Conservation (phyloP, 2,113 vertebrate genomes). For the Saccopteryx bilineata region DNA sequence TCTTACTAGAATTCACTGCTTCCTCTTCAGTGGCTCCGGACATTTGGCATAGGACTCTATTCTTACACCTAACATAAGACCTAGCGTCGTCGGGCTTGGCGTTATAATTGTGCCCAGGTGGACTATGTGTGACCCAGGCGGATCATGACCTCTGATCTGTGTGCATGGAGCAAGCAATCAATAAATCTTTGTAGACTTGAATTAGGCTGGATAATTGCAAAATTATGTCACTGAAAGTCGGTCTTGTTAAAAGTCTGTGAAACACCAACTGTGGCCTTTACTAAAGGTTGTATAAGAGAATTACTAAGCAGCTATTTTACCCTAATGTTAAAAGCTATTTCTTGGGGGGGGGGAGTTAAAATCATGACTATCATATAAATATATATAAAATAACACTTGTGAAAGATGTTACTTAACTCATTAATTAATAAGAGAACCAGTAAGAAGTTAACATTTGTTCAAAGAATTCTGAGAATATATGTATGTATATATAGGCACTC, state of each 20-base stretch:
- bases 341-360: not conserved
- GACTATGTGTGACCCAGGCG: slow-evolving; percentile 14
- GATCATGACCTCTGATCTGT: slow-evolving; percentile 15
- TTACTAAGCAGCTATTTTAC: slow-evolving; percentile 27
- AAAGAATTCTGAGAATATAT: slow-evolving; percentile 8
- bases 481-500: not conserved
- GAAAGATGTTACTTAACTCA: slow-evolving; percentile 33
- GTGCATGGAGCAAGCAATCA: slow-evolving; percentile 7
- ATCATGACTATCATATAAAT: not conserved
- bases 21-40: slow-evolving; percentile 30
- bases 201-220: slow-evolving; percentile 72
- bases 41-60: slow-evolving; percentile 47
- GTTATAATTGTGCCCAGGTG: slow-evolving; percentile 54
- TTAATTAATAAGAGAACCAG: not conserved
- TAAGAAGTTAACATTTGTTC: slow-evolving; percentile 29
- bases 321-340: slow-evolving; percentile 34
- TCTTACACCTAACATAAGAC: slow-evolving; percentile 51
- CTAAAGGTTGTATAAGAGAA: slow-evolving; percentile 52
- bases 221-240: slow-evolving; percentile 70
- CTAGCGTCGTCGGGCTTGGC: not conserved
- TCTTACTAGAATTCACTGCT: slow-evolving; percentile 52
- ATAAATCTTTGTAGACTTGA: slow-evolving; percentile 69
- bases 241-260: slow-evolving; percentile 62
- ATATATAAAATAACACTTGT: slow-evolving; percentile 22
- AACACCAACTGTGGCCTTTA: slow-evolving; percentile 67